Evolutionary conservation across 2,888 invertebrate genomes (phyloP).

Genomic region (Abscondita cerata): DNA sequence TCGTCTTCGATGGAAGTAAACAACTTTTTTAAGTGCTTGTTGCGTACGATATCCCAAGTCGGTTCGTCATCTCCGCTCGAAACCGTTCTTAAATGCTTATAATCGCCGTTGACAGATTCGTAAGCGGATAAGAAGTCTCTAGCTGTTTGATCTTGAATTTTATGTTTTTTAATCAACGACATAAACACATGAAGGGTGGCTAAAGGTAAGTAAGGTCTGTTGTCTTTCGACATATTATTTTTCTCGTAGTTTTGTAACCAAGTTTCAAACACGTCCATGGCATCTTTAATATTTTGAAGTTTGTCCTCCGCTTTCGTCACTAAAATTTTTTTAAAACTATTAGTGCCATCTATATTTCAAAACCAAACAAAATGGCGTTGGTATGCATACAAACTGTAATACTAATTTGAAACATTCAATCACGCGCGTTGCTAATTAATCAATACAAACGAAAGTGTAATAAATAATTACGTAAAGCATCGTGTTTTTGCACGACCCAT

Average conservation of each 20-base stretch:
- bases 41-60: constrained; percentile 81
- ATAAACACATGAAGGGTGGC: constrained; percentile 65
- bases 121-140: constrained; percentile 71
- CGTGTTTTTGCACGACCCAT: constrained; percentile 75
- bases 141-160: constrained; percentile 59
- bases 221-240: constrained; percentile 70
- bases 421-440: too few species aligned
- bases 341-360: too few species aligned
- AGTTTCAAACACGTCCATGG: constrained; percentile 72
- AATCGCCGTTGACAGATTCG: constrained; percentile 69
- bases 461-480: too few species aligned
- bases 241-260: constrained; percentile 78
- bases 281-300: constrained; percentile 75
- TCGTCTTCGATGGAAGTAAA: constrained; percentile 65
- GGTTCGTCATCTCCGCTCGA: constrained; percentile 62
- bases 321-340: too few species aligned
- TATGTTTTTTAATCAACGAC: constrained; percentile 62
- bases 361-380: too few species aligned
- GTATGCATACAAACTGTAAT: too few species aligned
- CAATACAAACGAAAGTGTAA: too few species aligned
- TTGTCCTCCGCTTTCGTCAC: constrained; percentile 81
- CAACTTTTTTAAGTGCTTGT: constrained; percentile 66
- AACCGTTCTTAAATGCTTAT: constrained; percentile 75
- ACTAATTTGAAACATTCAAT: too few species aligned
- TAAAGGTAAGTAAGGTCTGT: constrained; percentile 72